phyloP scores from a whole-genome alignment of 1,140 invertebrate species.

The Drosophila watanabei region DNA sequence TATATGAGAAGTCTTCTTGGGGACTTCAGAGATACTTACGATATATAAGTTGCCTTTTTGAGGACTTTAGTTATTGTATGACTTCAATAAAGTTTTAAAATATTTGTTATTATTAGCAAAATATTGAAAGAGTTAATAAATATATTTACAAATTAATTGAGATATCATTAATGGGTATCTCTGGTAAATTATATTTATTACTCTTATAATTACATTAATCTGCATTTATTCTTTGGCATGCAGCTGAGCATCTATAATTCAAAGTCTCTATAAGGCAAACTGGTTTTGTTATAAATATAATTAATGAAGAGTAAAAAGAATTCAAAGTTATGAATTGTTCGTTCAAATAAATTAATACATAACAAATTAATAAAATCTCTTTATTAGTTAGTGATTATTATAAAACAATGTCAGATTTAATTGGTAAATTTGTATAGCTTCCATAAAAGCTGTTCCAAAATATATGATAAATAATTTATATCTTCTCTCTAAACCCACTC shows the following conservation, averaged over 20 bases:
- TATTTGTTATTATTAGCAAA: not conserved
- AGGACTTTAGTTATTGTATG: too few species aligned
- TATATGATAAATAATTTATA: not conserved
- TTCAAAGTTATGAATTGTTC: not conserved
- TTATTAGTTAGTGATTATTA: too few species aligned
- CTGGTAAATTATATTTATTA: not conserved
- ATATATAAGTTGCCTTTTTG: not conserved
- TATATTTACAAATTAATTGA: not conserved
- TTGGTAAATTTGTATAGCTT: not conserved
- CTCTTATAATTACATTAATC: not conserved
- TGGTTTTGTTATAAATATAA: not conserved
- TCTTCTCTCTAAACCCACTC: not conserved
- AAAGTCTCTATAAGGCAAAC: conserved; percentile 5
- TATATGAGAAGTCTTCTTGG: not conserved
- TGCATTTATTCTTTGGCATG: not conserved
- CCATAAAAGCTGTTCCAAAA: not conserved
- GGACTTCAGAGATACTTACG: too few species aligned
- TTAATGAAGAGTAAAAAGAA: not conserved
- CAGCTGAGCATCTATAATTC: not conserved
- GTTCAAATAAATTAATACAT: not conserved
- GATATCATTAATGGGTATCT: not conserved
- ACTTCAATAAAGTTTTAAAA: too few species aligned
- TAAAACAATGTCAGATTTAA: not conserved
- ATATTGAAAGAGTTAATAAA: too few species aligned
- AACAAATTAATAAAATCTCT: too few species aligned